Evolutionary conservation across 2,797 vertebrate species (phyloP), one percentile per base, ranked within the genome.

Genomic region (Hemitrygon akajei): DNA sequence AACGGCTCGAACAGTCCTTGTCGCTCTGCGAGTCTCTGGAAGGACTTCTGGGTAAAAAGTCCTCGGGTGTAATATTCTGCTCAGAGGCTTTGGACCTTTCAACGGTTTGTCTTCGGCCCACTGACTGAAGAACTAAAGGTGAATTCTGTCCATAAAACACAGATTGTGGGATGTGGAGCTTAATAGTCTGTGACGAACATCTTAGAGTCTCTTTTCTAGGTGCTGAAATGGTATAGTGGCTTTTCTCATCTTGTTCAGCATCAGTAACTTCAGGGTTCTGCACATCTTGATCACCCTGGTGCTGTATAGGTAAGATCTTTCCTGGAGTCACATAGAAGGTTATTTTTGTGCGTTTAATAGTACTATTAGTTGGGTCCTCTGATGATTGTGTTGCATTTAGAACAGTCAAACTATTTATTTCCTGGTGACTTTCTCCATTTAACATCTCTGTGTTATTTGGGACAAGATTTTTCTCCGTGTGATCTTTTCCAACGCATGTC

Each of bases 61-160:
- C 91, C 11, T 40, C 25, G 0, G 91, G 71, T 18, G n/a, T 47
- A 75, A 93, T 30, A 1, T n/a, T 47, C 76, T 75, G 47, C n/a
- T 69, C 16, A 3, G 63, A 66, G 37, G 86, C 16, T 91, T 34
- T 77, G 0, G 0, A 10, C 0, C 92, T 75, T n/a, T 95, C 92
- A 0, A 80, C 94, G 47, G 94, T 95, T 91, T 94, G 87, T 63
- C 76, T 95, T 75, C 96, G 95, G 56, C 96, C 95, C 92, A 92
- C 18, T 7, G 97, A 96, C 84, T 96, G 96, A 73, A 97, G 94
- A 58, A 97, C 95, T 30, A 97, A 95, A 0, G 95, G 96, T 0
- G 95, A 95, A 7, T 97, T 96, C 93, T 97, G 96, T 66, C 96
- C 96, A 27, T 97, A 97, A 94, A 97, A 97, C 22, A 97, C 94